A percentile compares a stretch with the other conserved stretches of the same genome.
Conservation (phyloP, 2,797 vertebrate genomes). For the Diplodus puntazzo region DNA sequence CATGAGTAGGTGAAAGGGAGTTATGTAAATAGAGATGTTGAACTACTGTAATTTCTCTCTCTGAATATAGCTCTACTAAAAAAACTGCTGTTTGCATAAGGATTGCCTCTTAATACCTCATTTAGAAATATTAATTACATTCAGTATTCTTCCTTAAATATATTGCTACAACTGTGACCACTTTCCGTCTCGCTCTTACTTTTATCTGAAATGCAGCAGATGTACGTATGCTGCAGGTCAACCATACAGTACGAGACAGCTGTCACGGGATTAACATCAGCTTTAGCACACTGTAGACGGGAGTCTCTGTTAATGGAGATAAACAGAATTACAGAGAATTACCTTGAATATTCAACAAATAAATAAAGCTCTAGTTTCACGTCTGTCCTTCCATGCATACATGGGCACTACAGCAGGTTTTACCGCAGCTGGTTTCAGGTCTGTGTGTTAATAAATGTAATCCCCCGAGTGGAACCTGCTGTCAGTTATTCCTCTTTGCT, state of each 20-base stretch:
- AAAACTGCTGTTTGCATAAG: not conserved
- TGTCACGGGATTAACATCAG: not conserved
- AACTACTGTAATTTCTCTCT: conserved; percentile 11
- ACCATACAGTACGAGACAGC: not conserved
- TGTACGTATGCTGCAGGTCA: not conserved
- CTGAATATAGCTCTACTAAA: conserved; percentile 7
- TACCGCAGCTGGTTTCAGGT: not conserved
- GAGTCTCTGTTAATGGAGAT: not conserved
- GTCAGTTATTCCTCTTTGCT: too few species aligned
- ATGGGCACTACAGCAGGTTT: too few species aligned
- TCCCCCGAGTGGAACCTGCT: not conserved
- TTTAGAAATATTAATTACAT: conserved; percentile 2
- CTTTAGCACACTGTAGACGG: not conserved
- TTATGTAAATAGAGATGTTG: conserved; percentile 36
- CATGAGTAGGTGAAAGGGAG: conserved; percentile 18
- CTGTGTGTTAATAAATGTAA: not conserved
- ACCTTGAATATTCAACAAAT: not conserved
- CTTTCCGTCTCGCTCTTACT: not conserved
- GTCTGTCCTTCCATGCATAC: not conserved
- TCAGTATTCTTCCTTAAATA: too few species aligned
- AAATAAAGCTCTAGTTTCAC: not conserved
- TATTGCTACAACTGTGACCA: too few species aligned
- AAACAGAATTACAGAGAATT: not conserved
- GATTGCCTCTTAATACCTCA: not conserved
- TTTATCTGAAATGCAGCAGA: not conserved